These are phyloP conservation scores for Odontomachus brunneus DNA, from an alignment of 1,140 invertebrate genomes.

Conservation along the genomic window DNA sequence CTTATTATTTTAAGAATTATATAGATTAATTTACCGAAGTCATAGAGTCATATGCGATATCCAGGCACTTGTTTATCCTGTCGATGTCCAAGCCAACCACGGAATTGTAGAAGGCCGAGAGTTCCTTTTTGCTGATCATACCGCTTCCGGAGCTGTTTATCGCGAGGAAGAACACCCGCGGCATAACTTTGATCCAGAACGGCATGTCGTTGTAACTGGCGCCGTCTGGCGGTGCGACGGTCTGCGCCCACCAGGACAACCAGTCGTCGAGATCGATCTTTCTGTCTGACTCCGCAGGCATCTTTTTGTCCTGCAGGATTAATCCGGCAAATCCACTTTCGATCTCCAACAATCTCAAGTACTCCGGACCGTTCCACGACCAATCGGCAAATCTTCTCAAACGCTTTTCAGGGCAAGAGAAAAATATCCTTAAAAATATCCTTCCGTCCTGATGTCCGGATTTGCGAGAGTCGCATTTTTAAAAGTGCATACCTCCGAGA, in stretches of 20 bases:
- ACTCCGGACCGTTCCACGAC: slow-evolving; percentile 89
- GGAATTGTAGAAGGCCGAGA: slow-evolving; percentile 89
- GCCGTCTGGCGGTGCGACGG: slow-evolving; percentile 84
- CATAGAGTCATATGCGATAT: slow-evolving; percentile 88
- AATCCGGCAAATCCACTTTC: slow-evolving; percentile 80
- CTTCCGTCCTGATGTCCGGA: not conserved
- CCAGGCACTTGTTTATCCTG: slow-evolving; percentile 88
- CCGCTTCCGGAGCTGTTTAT: slow-evolving; percentile 88
- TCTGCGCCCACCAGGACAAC: slow-evolving; percentile 88
- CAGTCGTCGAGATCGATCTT: slow-evolving; percentile 85
- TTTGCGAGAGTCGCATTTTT: not conserved
- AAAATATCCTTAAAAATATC: not conserved
- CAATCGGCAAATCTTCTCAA: slow-evolving; percentile 90
- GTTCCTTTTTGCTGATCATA: slow-evolving; percentile 88
- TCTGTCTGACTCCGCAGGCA: not conserved
- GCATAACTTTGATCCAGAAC: slow-evolving; percentile 90
- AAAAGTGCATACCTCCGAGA: slow-evolving; percentile 87
- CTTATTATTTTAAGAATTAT: too few species aligned
- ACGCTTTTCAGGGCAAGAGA: slow-evolving; percentile 83
- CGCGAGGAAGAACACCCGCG: slow-evolving; percentile 90
- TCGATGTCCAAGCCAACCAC: slow-evolving; percentile 88
- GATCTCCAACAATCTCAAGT: slow-evolving; percentile 88
- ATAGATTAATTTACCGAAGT: slow-evolving; percentile 87
- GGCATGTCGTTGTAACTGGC: slow-evolving; percentile 88
- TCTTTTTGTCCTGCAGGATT: slow-evolving; percentile 49